A percentile compares a stretch with the other conserved stretches of the same genome.
These are phyloP conservation scores for Centropristis striata DNA, from an alignment of 2,113 vertebrate genomes.

Conservation along the genomic window DNA sequence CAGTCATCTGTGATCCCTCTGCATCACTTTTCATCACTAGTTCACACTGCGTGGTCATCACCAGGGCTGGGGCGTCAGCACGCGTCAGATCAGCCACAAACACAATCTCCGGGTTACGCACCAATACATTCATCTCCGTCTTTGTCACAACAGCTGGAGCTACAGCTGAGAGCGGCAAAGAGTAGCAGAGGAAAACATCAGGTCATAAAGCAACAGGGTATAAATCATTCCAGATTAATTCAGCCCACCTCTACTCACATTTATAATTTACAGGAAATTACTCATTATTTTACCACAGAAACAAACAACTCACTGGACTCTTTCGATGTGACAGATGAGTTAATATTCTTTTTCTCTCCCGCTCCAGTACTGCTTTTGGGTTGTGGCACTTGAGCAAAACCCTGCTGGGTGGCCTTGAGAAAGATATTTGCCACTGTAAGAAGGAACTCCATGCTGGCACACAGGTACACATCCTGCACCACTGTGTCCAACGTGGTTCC, in stretches of 20 bases:
- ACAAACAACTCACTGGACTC: slow-evolving; percentile 69
- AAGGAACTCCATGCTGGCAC: slow-evolving; percentile 97
- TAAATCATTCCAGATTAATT: background rate
- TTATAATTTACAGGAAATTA: background rate
- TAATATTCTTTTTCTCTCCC: slow-evolving; percentile 69
- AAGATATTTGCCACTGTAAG: slow-evolving; percentile 94
- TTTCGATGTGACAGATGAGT: slow-evolving; percentile 64
- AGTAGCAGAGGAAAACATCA: background rate
- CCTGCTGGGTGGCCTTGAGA: slow-evolving; percentile 89
- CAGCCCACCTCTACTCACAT: background rate
- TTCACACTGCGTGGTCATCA: slow-evolving; percentile 94
- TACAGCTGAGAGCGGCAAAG: slow-evolving; percentile 62
- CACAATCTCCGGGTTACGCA: slow-evolving; percentile 96
- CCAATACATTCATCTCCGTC: slow-evolving; percentile 89
- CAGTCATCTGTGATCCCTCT: slow-evolving; percentile 87
- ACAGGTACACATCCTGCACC: slow-evolving; percentile 94
- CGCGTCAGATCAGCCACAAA: slow-evolving; percentile 97
- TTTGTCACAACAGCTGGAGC: slow-evolving; percentile 82
- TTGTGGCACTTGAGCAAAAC: slow-evolving; percentile 85
- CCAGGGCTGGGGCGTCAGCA: slow-evolving; percentile 92
- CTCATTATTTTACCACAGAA: background rate
- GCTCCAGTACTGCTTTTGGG: slow-evolving; percentile 77
- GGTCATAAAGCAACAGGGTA: background rate
- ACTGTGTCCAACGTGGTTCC: slow-evolving; percentile 86
- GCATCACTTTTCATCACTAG: slow-evolving; percentile 86